phyloP scores from a whole-genome alignment of 2,888 invertebrate species.

The Mamestra brassicae region DNA sequence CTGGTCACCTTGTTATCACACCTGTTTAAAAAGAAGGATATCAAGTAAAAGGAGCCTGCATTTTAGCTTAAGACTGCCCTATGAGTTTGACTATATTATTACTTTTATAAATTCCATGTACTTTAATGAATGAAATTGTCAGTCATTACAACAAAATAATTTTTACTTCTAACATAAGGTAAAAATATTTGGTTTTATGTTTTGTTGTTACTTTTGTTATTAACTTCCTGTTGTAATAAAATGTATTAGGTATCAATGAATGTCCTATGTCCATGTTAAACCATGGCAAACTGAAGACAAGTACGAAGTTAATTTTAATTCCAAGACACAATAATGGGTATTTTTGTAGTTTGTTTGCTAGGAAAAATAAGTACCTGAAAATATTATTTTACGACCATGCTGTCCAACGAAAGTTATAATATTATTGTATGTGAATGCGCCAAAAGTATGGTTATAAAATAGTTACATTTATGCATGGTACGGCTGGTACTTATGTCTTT shows the following conservation, averaged over 20 bases:
- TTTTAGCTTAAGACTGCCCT: constrained; percentile 65
- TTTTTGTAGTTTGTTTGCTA: constrained; percentile 50
- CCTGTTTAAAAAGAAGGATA: constrained; percentile 32
- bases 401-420: constrained; percentile 46
- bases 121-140: constrained; percentile 26
- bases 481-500: constrained; percentile 63
- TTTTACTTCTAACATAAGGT: constrained; percentile 40
- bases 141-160: constrained; percentile 36
- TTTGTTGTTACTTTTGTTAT: constrained; percentile 64
- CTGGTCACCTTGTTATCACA: constrained; percentile 32
- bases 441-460: constrained; percentile 49
- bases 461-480: constrained; percentile 47
- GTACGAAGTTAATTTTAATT: constrained; percentile 42
- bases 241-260: constrained; percentile 31
- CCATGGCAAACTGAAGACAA: constrained; percentile 24
- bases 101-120: constrained; percentile 34
- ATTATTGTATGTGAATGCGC: constrained; percentile 56
- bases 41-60: constrained; percentile 56
- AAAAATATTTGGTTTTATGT: constrained; percentile 47
- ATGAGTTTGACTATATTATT: constrained; percentile 51
- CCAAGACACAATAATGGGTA: constrained; percentile 35
- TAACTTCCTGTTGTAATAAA: constrained; percentile 57
- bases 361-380: constrained; percentile 64
- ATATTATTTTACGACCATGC: constrained; percentile 57
- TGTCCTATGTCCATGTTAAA: constrained; percentile 26